These are phyloP conservation scores for Neria commutata DNA, from an alignment of 2,888 invertebrate genomes.

Conservation along the genomic window DNA sequence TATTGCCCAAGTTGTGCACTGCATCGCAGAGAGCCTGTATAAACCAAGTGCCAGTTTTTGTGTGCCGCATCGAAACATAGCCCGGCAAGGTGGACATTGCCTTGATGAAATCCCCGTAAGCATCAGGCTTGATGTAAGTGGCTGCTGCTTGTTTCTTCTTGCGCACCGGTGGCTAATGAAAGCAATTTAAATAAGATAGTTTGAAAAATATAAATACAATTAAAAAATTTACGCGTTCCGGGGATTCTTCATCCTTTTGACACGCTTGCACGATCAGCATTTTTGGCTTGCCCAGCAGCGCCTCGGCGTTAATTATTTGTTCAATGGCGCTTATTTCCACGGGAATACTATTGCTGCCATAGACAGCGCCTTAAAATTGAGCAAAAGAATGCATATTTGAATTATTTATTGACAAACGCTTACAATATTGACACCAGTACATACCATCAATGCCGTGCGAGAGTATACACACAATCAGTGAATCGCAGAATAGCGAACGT, in stretches of 20 bases:
- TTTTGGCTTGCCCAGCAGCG: slow-evolving; percentile 64
- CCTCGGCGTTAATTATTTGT: slow-evolving; percentile 59
- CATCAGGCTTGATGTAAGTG: slow-evolving; percentile 22
- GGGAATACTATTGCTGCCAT: slow-evolving; percentile 64
- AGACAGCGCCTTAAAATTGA: slow-evolving; percentile 59
- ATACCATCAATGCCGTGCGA: slow-evolving; percentile 57
- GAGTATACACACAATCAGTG: slow-evolving; percentile 56
- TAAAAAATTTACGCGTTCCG: slow-evolving; percentile 4
- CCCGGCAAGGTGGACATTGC: slow-evolving; percentile 58
- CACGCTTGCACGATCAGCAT: slow-evolving; percentile 67
- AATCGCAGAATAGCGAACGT: slow-evolving; percentile 48
- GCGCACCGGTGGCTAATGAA: slow-evolving; percentile 17
- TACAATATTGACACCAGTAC: no score
- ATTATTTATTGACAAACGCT: background rate
- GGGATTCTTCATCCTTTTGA: slow-evolving; percentile 58
- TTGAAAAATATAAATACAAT: background rate
- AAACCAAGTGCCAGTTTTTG: slow-evolving; percentile 55
- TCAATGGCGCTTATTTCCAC: slow-evolving; percentile 62
- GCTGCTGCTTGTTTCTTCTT: slow-evolving; percentile 29
- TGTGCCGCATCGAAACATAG: slow-evolving; percentile 53
- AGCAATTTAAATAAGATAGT: background rate
- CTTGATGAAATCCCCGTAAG: slow-evolving; percentile 49
- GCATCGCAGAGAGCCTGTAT: slow-evolving; percentile 55
- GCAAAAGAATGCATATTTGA: background rate
- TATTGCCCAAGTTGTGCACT: slow-evolving; percentile 40